These are phyloP conservation scores for Zaprionus kolodkinae DNA, from an alignment of 1,140 invertebrate species.

Conservation along the genomic window DNA sequence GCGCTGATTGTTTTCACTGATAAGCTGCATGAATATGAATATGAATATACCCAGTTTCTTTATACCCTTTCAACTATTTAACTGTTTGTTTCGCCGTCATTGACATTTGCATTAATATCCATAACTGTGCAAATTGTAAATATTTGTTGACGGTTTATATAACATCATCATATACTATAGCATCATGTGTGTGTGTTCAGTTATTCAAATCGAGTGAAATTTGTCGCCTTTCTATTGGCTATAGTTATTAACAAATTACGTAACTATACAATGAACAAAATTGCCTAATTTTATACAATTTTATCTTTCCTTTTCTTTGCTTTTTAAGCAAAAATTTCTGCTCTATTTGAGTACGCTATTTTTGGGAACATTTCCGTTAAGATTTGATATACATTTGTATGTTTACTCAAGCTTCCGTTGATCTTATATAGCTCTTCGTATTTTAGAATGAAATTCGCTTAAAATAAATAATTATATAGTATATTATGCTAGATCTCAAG, in stretches of 20 bases:
- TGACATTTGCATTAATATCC: slow-evolving; percentile 20
- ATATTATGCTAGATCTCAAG: neutral
- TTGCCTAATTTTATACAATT: slow-evolving; percentile 2
- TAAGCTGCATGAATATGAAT: neutral
- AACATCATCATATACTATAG: neutral
- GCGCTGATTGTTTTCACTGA: no score
- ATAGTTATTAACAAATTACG: slow-evolving; percentile 13
- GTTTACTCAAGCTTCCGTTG: neutral
- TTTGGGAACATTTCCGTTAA: slow-evolving; percentile 35
- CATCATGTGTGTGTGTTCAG: neutral
- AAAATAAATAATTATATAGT: neutral
- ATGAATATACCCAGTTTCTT: neutral
- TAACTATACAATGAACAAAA: neutral
- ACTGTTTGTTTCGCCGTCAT: neutral
- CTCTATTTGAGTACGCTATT: slow-evolving; percentile 48
- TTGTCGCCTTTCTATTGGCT: neutral
- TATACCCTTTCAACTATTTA: neutral
- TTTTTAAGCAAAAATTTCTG: slow-evolving; percentile 28
- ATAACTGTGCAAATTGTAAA: slow-evolving; percentile 19
- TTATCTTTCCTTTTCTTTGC: neutral
- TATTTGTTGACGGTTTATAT: slow-evolving; percentile 25
- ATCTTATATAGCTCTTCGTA: neutral
- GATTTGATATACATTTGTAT: neutral
- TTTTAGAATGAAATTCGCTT: slow-evolving; percentile 3
- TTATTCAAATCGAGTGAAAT: slow-evolving; percentile 37